Evolutionary conservation across 1,140 invertebrate species (phyloP).

Genomic region (Phthorimaea operculella): DNA sequence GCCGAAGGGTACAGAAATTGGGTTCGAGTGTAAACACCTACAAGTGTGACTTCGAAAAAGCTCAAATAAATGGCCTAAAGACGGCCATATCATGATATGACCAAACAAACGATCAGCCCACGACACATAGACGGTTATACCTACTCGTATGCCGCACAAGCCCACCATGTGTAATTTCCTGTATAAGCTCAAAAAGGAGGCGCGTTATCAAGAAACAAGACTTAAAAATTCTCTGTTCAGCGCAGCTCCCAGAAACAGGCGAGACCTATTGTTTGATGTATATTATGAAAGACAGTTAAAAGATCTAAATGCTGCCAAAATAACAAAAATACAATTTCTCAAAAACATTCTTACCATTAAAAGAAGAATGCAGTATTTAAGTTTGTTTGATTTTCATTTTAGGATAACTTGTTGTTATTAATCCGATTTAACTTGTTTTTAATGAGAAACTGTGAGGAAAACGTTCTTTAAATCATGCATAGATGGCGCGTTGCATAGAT

Average conservation of each 20-base stretch:
- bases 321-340: background rate
- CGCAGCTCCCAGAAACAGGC: background rate
- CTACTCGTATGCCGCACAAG: background rate
- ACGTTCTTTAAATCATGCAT: too few species aligned
- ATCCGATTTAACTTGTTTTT: too few species aligned
- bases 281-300: conserved; percentile 1
- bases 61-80: background rate
- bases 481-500: too few species aligned
- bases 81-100: background rate
- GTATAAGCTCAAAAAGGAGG: conserved; percentile 6
- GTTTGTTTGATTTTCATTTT: too few species aligned
- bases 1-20: background rate
- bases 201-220: conserved; percentile 1
- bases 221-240: background rate
- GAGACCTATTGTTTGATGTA: background rate
- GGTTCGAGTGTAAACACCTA: background rate
- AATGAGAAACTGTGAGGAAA: too few species aligned
- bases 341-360: too few species aligned
- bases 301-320: conserved; percentile 4
- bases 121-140: background rate
- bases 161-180: background rate
- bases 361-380: too few species aligned
- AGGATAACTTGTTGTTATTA: too few species aligned
- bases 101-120: too few species aligned
- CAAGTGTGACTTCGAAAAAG: conserved; percentile 1